Evolutionary conservation across 2,797 vertebrate genomes (phyloP).

Genomic region (Pangasius sanitwongsei): DNA sequence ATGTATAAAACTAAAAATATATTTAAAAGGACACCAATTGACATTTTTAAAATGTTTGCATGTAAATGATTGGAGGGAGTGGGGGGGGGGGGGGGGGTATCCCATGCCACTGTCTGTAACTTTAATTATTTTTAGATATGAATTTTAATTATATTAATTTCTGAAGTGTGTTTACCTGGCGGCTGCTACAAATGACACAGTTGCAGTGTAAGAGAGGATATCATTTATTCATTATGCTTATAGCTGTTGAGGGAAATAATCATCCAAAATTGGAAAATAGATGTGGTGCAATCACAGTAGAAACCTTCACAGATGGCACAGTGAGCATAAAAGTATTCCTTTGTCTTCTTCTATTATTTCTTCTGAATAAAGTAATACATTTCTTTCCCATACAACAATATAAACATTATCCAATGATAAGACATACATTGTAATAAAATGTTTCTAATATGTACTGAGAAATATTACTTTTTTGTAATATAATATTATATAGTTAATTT

Average conservation of each 20-base stretch:
- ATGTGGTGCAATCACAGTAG: conserved; percentile 42
- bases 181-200: conserved; percentile 62
- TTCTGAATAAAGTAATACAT: neutral
- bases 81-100: conserved; percentile 53
- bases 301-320: conserved; percentile 47
- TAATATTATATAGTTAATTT: neutral
- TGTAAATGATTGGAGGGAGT: conserved; percentile 67
- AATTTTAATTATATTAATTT: conserved; percentile 80
- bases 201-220: conserved; percentile 43
- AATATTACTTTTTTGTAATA: neutral
- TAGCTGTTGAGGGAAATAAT: conserved; percentile 49
- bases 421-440: neutral
- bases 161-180: conserved; percentile 60
- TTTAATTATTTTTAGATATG: conserved; percentile 80
- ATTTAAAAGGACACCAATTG: neutral
- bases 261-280: conserved; percentile 39
- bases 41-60: conserved; percentile 42
- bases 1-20: neutral
- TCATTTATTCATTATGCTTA: conserved; percentile 62
- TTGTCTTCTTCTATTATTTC: neutral
- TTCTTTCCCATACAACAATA: neutral
- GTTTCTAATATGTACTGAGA: neutral
- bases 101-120: conserved; percentile 69
- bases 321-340: conserved; percentile 16
- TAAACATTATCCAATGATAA: neutral